Percentiles rank a stretch among this genome's conserved stretches.
Evolutionary conservation across 2,797 vertebrate species (phyloP).

Genomic region (Ambastaia sidthimunki): DNA sequence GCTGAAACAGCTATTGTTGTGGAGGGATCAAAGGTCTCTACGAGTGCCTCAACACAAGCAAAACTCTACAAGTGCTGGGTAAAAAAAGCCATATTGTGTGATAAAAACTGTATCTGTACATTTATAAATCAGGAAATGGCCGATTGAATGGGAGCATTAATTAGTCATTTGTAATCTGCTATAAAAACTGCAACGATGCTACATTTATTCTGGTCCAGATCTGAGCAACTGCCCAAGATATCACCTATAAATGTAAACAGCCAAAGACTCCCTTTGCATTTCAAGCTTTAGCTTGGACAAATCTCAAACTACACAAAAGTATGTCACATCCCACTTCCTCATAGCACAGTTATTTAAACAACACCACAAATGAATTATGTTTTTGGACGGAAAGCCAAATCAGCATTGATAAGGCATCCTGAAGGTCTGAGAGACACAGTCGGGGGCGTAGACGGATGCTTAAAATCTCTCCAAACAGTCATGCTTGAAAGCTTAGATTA

Average conservation of each 20-base stretch:
- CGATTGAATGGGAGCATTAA: background rate
- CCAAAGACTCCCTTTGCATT: background rate
- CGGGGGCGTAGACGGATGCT: background rate
- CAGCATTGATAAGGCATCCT: background rate
- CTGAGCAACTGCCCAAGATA: background rate
- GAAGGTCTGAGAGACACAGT: background rate
- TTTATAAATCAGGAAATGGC: background rate
- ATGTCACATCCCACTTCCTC: constrained; percentile 44
- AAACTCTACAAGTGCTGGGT: constrained; percentile 35
- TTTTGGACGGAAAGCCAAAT: background rate
- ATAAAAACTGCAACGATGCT: background rate
- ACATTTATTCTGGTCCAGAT: background rate
- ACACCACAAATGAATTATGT: constrained; percentile 38
- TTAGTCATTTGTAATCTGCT: background rate
- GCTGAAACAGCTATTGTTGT: constrained; percentile 44
- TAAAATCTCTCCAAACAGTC: constrained; percentile 11
- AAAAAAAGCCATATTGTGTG: constrained; percentile 8
- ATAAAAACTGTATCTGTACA: constrained; percentile 11
- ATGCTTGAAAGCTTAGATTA: background rate
- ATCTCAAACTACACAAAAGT: constrained; percentile 54
- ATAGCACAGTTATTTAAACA: constrained; percentile 58
- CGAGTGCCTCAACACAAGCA: constrained; percentile 11
- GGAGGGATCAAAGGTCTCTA: constrained; percentile 72
- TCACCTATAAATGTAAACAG: background rate
- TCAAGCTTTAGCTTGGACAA: constrained; percentile 33